Percentiles rank a stretch among this genome's conserved stretches.
These are phyloP conservation scores for Sebastes aleutianus DNA, from an alignment of 2,797 vertebrate genomes.

Conservation along the genomic window DNA sequence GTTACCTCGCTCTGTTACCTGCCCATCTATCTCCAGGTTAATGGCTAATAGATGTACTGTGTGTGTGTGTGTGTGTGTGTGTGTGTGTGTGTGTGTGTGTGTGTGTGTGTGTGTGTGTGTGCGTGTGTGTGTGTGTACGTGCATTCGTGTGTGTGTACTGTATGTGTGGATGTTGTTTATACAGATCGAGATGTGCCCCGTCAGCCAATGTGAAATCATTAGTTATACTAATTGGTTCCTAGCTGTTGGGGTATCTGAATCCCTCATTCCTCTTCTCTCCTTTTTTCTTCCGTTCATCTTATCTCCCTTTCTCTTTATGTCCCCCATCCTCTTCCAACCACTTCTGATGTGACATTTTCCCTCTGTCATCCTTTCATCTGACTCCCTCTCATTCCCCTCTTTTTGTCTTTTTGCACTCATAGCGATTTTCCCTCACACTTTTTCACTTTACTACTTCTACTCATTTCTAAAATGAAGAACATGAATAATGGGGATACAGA, in stretches of 20 bases:
- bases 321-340: constrained; percentile 5
- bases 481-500: constrained; percentile 40
- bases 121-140: not conserved
- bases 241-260: constrained; percentile 39
- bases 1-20: constrained; percentile 1
- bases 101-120: not conserved
- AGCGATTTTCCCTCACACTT: constrained; percentile 20
- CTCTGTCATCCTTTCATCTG: constrained; percentile 30
- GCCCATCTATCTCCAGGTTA: constrained; percentile 3
- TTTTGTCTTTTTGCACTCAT: constrained; percentile 25
- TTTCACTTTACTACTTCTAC: constrained; percentile 4
- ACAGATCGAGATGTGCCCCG: constrained; percentile 52
- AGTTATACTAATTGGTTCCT: constrained; percentile 75
- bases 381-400: not conserved
- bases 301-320: constrained; percentile 20
- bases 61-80: not conserved
- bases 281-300: constrained; percentile 17
- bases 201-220: constrained; percentile 70
- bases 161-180: constrained; percentile 45
- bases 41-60: constrained; percentile 7
- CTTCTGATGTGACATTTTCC: constrained; percentile 43
- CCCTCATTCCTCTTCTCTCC: constrained; percentile 19
- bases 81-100: not conserved
- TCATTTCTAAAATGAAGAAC: constrained; percentile 39
- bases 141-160: not conserved